These are phyloP conservation scores for Apotomis turbidana DNA, from an alignment of 2,888 invertebrate species.

Conservation along the genomic window DNA sequence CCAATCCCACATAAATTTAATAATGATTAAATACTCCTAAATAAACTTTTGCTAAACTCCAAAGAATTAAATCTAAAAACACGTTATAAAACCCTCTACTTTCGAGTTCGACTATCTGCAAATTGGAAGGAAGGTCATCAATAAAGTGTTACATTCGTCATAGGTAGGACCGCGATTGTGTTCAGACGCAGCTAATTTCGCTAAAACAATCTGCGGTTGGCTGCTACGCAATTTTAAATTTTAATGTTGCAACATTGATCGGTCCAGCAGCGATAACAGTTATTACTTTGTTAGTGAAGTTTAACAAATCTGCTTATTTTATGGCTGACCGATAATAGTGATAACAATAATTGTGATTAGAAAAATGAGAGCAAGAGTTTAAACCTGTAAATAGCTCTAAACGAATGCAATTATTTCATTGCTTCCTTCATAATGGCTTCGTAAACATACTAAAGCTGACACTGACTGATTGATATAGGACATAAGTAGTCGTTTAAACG, in stretches of 20 bases:
- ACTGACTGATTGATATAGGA: not conserved
- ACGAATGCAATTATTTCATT: too few relatives aligned
- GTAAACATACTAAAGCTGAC: not conserved
- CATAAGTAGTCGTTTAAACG: too few relatives aligned
- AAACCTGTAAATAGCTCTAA: too few relatives aligned
- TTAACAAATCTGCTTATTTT: not conserved
- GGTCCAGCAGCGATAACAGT: conserved; percentile 10
- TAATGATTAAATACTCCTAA: too few relatives aligned
- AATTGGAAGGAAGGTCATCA: not conserved
- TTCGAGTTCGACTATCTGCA: not conserved
- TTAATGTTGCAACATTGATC: conserved; percentile 15
- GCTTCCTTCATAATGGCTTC: too few relatives aligned
- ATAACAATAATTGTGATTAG: too few relatives aligned
- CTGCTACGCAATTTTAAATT: conserved; percentile 27
- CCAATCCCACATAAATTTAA: too few relatives aligned
- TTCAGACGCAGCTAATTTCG: conserved; percentile 6
- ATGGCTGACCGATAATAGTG: not conserved
- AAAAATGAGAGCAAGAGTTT: too few relatives aligned
- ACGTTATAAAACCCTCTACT: not conserved
- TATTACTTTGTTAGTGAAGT: conserved; percentile 14
- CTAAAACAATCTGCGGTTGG: conserved; percentile 19
- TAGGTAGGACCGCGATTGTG: not conserved
- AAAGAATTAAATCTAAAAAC: too few relatives aligned
- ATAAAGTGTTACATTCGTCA: not conserved
- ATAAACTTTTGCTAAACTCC: too few relatives aligned